Evolutionary conservation across 2,888 invertebrate genomes (phyloP).

Genomic region (Thyatira batis): DNA sequence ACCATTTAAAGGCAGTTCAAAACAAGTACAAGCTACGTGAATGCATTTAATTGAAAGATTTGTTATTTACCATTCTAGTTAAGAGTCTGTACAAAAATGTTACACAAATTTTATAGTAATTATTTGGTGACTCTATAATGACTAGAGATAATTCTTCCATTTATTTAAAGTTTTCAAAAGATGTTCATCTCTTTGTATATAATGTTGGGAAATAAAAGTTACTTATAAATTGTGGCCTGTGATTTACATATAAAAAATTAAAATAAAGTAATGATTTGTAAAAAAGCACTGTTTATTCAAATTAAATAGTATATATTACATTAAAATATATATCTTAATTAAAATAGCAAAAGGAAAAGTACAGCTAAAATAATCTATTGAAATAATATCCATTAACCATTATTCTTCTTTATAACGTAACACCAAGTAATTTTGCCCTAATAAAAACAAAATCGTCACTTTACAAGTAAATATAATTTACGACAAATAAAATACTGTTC

Average conservation of each 20-base stretch:
- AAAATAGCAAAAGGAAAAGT: slow-evolving; percentile 78
- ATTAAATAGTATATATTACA: slow-evolving; percentile 82
- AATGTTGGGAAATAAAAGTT: slow-evolving; percentile 66
- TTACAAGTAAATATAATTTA: slow-evolving; percentile 64
- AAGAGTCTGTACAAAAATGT: slow-evolving; percentile 42
- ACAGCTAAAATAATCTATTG: slow-evolving; percentile 77
- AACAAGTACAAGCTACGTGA: slow-evolving; percentile 66
- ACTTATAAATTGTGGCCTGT: slow-evolving; percentile 15
- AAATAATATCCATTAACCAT: slow-evolving; percentile 75
- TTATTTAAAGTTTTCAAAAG: slow-evolving; percentile 35
- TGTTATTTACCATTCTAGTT: slow-evolving; percentile 40
- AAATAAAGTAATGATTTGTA: slow-evolving; percentile 41
- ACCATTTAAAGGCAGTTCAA: slow-evolving; percentile 54
- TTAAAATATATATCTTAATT: slow-evolving; percentile 80
- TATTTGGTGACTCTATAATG: slow-evolving; percentile 46
- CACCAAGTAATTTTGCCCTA: slow-evolving; percentile 68
- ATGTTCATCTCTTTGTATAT: slow-evolving; percentile 52
- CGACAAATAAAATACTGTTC: slow-evolving; percentile 73
- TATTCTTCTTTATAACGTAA: slow-evolving; percentile 58
- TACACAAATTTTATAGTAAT: slow-evolving; percentile 40
- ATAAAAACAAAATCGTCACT: slow-evolving; percentile 61
- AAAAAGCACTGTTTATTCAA: slow-evolving; percentile 82
- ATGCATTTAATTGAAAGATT: slow-evolving; percentile 48
- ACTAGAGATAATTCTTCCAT: slow-evolving; percentile 41
- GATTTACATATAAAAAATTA: slow-evolving; percentile 10